Evolutionary conservation across 2,113 vertebrate species (phyloP), one percentile per base, ranked within the genome.

Genomic region (Dicentrarchus labrax): DNA sequence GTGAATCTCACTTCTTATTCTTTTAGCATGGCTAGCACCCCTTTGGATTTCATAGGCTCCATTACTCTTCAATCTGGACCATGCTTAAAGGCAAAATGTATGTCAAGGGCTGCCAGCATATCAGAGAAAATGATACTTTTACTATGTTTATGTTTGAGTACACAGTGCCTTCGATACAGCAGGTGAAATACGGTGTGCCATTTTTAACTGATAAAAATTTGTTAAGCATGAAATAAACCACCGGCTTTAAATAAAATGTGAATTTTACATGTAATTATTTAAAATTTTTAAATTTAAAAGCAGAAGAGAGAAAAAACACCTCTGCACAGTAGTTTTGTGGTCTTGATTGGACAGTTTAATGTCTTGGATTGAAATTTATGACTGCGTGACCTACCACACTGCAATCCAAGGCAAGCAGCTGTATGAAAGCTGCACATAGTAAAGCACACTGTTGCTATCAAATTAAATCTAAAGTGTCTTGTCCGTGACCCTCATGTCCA

Each of bases 31-130:
- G 66, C 73, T 70, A 77, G 85, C 69, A 61, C 77, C 85, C 84
- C 60, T 93, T 92, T 90, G 90, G 88, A 90, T 92, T 90, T 94
- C 91, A 80, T 85, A 88, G 87, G 87, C 79, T 92, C 91, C 85
- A 93, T 93, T 95, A 92, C 92, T 93, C 85, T 90, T 90, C 88
- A 84, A 89, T 89, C 83, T 91, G 74, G 60, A 88, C 76, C 76
- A 24, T 83, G 88, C 86, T 91, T 88, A 90, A 89, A 90, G 89
- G 86, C 48, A 81, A 73, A 90, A 92, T 74, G 60, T 78, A 77
- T 75, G 83, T 80, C 19, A 61, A 66, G n/a, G 64, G 84, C 70
- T 82, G 62, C 76, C 53, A 76, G 56, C 71, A 65, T 77, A 50
- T 88, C 78, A 69, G 39, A 76, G 57, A 86, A 80, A 76, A 68